A percentile compares a stretch with the other conserved stretches of the same genome.
Conservation (phyloP, 1,140 invertebrate species). For the Cataglyphis hispanica region DNA sequence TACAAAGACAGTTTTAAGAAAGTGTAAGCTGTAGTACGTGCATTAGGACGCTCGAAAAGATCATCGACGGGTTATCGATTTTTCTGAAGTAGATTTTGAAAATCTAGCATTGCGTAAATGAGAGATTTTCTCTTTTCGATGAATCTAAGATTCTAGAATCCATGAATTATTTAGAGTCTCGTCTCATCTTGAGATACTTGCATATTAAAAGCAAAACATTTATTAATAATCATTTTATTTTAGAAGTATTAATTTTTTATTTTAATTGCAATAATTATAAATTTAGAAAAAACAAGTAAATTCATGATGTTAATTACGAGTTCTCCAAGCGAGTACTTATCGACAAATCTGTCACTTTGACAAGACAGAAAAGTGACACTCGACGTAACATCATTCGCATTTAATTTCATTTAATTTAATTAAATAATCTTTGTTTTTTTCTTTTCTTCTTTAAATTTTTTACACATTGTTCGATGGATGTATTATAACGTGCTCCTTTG, state of each 20-base stretch:
- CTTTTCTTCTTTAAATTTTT: not conserved
- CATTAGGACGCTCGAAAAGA: not conserved
- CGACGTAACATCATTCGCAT: not conserved
- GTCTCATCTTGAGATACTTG: not conserved
- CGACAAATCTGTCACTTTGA: not conserved
- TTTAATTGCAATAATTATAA: not conserved
- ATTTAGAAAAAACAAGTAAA: not conserved
- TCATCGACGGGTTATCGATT: not conserved
- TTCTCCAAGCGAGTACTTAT: not conserved
- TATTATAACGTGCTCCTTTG: not conserved
- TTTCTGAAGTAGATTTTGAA: not conserved
- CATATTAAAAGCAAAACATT: not conserved
- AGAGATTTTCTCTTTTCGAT: not conserved
- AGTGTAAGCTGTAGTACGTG: not conserved
- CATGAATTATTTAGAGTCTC: not conserved
- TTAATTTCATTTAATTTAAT: not conserved
- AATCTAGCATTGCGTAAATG: not conserved
- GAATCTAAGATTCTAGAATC: not conserved
- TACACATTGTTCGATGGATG: not conserved
- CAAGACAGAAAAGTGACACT: not conserved
- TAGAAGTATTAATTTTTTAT: not conserved
- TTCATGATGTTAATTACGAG: not conserved
- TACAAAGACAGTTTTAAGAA: not conserved
- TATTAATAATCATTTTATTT: not conserved
- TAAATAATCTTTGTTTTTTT: not conserved